Percentiles rank a stretch among this genome's conserved stretches.
These are phyloP conservation scores for Tyrannus savana DNA, from an alignment of 2,113 vertebrate species.

Conservation along the genomic window DNA sequence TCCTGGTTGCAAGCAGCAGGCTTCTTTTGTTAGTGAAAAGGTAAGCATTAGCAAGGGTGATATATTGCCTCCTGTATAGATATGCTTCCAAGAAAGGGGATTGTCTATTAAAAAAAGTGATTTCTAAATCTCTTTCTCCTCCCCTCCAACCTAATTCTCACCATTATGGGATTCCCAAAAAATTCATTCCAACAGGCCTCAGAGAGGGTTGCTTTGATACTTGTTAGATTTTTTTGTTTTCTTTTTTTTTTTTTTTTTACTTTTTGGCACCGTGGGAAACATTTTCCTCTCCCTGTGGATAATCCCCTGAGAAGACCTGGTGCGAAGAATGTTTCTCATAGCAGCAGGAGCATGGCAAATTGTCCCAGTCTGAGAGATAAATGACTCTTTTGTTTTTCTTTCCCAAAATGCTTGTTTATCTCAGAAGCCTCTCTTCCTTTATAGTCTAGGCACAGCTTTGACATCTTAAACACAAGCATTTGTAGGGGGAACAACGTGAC, in stretches of 20 bases:
- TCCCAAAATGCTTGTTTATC: constrained; percentile 32
- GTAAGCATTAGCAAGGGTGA: not conserved
- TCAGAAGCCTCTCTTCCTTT: not conserved
- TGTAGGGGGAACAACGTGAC: not conserved
- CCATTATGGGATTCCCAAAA: not conserved
- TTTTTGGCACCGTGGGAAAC: not conserved
- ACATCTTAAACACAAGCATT: constrained; percentile 20
- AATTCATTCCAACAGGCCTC: not conserved
- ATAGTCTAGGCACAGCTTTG: not conserved
- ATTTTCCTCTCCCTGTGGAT: constrained; percentile 24
- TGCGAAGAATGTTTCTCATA: constrained; percentile 26
- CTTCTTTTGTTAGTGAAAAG: not conserved
- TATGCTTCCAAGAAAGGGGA: not conserved
- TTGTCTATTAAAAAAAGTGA: not conserved
- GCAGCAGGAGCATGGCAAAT: constrained; percentile 14
- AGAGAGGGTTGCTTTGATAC: not conserved
- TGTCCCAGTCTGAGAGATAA: constrained; percentile 19
- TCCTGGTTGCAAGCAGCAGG: not conserved
- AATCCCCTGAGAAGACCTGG: constrained; percentile 33
- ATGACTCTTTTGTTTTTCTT: constrained; percentile 30
- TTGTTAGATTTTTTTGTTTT: not conserved
- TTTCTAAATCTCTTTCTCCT: not conserved
- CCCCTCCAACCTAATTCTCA: not conserved
- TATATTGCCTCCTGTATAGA: not conserved
- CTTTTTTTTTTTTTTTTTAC: not conserved